phyloP scores from a whole-genome alignment of 2,113 vertebrate genomes.

The Psittacus erithacus region DNA sequence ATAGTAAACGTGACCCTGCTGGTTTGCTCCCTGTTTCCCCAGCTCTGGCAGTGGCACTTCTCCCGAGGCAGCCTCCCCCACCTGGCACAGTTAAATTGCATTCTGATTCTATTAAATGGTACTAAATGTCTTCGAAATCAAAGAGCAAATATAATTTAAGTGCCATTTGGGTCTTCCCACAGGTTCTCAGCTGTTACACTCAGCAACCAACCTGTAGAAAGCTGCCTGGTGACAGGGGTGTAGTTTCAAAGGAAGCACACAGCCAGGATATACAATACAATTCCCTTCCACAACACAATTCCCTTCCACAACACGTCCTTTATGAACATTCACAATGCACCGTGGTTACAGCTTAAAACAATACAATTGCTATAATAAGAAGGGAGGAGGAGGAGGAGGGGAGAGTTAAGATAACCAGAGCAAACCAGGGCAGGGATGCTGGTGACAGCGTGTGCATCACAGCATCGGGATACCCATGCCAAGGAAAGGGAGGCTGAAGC shows the following conservation, averaged over 20 bases:
- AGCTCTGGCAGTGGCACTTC: slow-evolving; percentile 49
- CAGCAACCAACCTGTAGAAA: slow-evolving; percentile 70
- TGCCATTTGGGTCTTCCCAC: slow-evolving; percentile 80
- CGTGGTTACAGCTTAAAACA: slow-evolving; percentile 28
- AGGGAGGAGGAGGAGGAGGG: slow-evolving; percentile 18
- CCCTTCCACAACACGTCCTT: slow-evolving; percentile 56
- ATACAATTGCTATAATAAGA: not conserved
- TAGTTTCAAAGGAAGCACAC: slow-evolving; percentile 69
- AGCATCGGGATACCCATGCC: fast-evolving
- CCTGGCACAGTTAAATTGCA: slow-evolving; percentile 64
- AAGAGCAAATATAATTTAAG: slow-evolving; percentile 81
- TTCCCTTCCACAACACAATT: slow-evolving; percentile 44
- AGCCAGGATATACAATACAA: slow-evolving; percentile 42
- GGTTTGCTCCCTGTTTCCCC: slow-evolving; percentile 59
- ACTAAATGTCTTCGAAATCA: slow-evolving; percentile 76
- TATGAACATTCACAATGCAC: slow-evolving; percentile 61
- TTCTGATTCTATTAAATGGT: slow-evolving; percentile 71
- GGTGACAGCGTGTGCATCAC: fast-evolving
- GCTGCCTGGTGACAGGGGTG: slow-evolving; percentile 72
- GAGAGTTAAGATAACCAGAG: not conserved
- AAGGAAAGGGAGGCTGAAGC: not conserved
- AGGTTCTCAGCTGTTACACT: slow-evolving; percentile 72
- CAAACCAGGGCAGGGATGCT: not conserved
- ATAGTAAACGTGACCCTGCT: slow-evolving; percentile 54
- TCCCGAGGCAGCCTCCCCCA: slow-evolving; percentile 61